A percentile compares a stretch with the other conserved stretches of the same genome.
Evolutionary conservation across 2,797 vertebrate species (phyloP).

Genomic region (Aratinga solstitialis): DNA sequence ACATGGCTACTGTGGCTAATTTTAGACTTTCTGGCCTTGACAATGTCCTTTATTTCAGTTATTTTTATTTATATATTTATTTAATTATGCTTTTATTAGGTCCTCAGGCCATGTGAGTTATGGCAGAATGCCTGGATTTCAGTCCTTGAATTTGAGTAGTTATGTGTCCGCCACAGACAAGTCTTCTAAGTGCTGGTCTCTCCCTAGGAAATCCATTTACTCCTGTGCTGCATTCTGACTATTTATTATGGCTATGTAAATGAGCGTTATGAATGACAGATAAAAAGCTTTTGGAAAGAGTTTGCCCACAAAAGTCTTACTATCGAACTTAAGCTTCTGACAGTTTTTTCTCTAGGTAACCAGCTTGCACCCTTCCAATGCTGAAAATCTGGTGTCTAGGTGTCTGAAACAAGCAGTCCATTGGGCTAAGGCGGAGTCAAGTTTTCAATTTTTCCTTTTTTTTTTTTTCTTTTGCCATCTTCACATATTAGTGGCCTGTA

Average conservation of each 20-base stretch:
- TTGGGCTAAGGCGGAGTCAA: background rate
- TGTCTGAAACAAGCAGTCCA: background rate
- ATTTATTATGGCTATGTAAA: background rate
- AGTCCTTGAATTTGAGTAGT: conserved; percentile 3
- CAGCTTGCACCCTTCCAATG: background rate
- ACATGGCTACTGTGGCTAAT: background rate
- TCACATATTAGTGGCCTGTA: background rate
- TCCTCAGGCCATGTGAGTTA: background rate
- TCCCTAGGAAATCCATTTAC: conserved; percentile 13
- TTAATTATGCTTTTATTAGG: conserved; percentile 15
- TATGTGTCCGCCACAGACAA: background rate
- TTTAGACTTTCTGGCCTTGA: conserved; percentile 26
- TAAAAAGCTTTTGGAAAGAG: background rate
- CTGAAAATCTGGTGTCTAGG: background rate
- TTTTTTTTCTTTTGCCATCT: background rate
- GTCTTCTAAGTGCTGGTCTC: background rate
- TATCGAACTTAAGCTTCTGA: background rate
- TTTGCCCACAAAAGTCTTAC: background rate
- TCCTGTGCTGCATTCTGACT: background rate
- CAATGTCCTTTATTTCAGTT: conserved; percentile 4
- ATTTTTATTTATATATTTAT: conserved; percentile 13
- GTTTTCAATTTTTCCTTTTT: background rate
- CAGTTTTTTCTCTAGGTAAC: background rate
- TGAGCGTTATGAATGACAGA: background rate
- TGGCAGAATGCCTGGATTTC: conserved; percentile 48